Evolutionary conservation across 2,113 vertebrate species (phyloP).

Genomic region (Ctenodactylus gundi): DNA sequence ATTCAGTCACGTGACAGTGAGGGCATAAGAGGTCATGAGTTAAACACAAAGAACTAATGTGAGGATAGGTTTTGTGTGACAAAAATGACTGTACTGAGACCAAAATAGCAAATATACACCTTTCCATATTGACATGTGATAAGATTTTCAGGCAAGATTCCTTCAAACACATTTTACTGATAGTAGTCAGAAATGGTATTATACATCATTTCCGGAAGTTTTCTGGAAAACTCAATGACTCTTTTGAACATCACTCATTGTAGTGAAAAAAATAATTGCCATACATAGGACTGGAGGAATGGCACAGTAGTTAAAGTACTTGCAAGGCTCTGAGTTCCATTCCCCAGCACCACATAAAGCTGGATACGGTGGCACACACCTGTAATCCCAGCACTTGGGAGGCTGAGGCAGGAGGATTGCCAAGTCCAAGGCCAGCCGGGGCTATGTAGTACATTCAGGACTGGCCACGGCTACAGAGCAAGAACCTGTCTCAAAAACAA

Average conservation of each 20-base stretch:
- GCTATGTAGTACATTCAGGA: too few species aligned
- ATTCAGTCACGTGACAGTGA: neutral
- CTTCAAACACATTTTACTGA: neutral
- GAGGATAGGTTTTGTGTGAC: neutral
- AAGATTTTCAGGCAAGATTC: neutral
- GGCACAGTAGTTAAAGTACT: too few species aligned
- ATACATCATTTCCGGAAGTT: neutral
- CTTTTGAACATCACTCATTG: neutral
- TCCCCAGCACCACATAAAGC: too few species aligned
- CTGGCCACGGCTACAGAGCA: too few species aligned
- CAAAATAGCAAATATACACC: neutral
- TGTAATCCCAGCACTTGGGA: too few species aligned
- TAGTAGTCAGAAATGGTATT: neutral
- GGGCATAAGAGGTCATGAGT: neutral
- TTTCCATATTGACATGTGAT: neutral
- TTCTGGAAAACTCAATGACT: neutral
- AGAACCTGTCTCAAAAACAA: too few species aligned
- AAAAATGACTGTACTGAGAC: neutral
- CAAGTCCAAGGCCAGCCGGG: too few species aligned
- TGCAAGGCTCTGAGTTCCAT: too few species aligned
- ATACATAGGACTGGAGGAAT: too few species aligned
- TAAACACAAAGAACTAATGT: neutral
- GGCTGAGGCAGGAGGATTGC: too few species aligned
- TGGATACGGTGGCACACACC: too few species aligned
- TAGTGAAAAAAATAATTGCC: neutral